Base-by-base conservation (phyloP, 2,888 invertebrate species). In the Disparrhopalites patrizii region DNA sequence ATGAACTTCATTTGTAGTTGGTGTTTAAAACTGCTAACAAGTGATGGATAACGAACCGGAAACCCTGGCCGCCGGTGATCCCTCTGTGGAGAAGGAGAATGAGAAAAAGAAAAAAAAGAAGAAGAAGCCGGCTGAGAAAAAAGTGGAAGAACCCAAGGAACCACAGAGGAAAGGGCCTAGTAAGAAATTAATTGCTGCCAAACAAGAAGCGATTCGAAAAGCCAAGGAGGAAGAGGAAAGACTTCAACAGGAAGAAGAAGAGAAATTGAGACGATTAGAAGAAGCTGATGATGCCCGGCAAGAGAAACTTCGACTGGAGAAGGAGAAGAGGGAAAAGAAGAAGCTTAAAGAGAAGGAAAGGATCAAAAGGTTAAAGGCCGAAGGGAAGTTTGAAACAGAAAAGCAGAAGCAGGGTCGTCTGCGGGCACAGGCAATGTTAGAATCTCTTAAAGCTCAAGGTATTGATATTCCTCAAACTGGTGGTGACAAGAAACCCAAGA, bases 361-460 rank as follows among this genome's bases (percentile, higher is more conserved):
- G 57, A 93, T 92, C 79, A 93, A 93, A 77, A 85, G 93, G 77
- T 83, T 94, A 75, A 97, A 97, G 80, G 92, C 91, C n/a, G 97
- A 97, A 81, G 98, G 98, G 2, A 97, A 94, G 80, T 82, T 94
- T 33, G 81, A 97, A 66, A 95, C 95, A 1, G 87, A 91, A 0
- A 95, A 95, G 79, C 95, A 99, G 78, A 95, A 93, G 78, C 90
- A 90, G 72, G 93, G 93, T 76, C 86, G 89, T 70, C 90, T 91
- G 0, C 84, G 94, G 73, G 93, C 93, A 7, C 90, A 92, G 79
- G 91, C 91, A 65, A 85, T 94, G 84, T 81, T 97, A 68, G 93
- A 94, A 61, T 88, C 90, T 1, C 81, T 94, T 43, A 93, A 91
- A 79, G 93, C 91, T 8, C 91, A 93, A 80, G 95, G 95, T 67